Evolutionary conservation across 2,113 vertebrate genomes (phyloP).

Genomic region (Parus major): DNA sequence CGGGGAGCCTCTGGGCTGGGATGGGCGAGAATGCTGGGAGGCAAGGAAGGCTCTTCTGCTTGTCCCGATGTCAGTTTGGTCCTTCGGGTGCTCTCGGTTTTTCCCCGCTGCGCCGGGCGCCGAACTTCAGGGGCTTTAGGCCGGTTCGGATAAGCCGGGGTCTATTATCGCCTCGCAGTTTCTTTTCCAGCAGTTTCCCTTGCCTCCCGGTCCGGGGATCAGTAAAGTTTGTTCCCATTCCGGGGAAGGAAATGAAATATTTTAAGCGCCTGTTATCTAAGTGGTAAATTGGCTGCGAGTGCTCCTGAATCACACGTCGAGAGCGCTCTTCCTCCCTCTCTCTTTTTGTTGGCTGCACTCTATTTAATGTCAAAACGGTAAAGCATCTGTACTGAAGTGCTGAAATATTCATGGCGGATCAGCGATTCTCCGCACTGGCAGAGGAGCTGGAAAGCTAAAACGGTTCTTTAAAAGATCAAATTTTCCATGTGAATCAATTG

Average conservation of each 20-base stretch:
- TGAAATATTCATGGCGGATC: slow-evolving; percentile 63
- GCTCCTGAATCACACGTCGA: slow-evolving; percentile 9
- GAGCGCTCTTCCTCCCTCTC: neutral
- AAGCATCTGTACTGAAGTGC: slow-evolving; percentile 56
- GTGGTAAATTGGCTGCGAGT: slow-evolving; percentile 34
- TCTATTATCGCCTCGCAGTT: neutral
- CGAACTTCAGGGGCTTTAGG: neutral
- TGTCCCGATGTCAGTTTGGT: neutral
- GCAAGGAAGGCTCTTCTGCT: neutral
- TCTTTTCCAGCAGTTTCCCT: neutral
- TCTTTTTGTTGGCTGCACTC: slow-evolving; percentile 52
- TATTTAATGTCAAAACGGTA: slow-evolving; percentile 59
- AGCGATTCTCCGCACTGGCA: slow-evolving; percentile 7
- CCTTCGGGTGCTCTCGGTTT: neutral
- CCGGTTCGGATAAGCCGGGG: neutral
- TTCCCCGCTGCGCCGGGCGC: neutral
- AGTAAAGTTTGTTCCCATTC: neutral
- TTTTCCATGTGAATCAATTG: slow-evolving; percentile 53
- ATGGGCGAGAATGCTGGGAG: neutral
- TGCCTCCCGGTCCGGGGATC: neutral
- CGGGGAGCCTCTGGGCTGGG: neutral
- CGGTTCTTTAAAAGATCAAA: slow-evolving; percentile 54
- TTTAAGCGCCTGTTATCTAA: slow-evolving; percentile 26
- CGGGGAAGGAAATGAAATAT: neutral
- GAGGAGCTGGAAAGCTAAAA: slow-evolving; percentile 61